Conservation (phyloP, 2,113 vertebrate genomes). For the Perca flavescens region DNA sequence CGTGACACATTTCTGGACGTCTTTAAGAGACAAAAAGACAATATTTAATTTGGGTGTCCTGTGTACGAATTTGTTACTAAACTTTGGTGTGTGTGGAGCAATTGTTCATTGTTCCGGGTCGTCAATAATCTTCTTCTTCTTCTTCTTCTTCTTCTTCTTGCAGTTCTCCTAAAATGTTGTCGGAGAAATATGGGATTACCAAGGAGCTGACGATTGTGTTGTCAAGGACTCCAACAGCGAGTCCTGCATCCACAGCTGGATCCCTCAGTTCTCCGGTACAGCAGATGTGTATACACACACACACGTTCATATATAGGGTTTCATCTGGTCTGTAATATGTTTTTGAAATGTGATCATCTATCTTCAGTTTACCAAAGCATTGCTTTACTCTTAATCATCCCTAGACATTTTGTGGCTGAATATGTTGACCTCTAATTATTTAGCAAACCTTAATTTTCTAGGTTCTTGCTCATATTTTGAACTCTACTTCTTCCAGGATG, state of each 20-base stretch:
- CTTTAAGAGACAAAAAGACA: background rate
- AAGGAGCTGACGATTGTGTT: conserved; percentile 69
- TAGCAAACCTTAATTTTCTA: background rate
- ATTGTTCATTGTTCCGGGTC: background rate
- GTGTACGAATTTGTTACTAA: background rate
- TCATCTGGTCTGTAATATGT: background rate
- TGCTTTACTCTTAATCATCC: background rate
- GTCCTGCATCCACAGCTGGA: background rate
- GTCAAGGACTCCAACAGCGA: conserved; percentile 41
- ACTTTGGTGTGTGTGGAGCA: no score
- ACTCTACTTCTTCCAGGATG: conserved; percentile 40
- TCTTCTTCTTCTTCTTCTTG: background rate
- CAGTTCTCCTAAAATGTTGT: conserved; percentile 50
- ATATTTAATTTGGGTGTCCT: background rate
- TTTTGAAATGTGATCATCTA: background rate
- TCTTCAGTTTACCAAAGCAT: background rate
- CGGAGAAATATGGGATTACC: conserved; percentile 47
- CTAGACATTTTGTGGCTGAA: background rate
- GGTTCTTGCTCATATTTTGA: background rate
- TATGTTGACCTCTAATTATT: background rate
- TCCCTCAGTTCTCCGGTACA: conserved; percentile 59
- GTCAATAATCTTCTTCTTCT: background rate
- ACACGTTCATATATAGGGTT: no score
- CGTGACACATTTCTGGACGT: background rate
- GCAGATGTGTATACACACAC: rapidly evolving